These are phyloP conservation scores for Ormyrus nitidulus DNA, from an alignment of 2,888 invertebrate genomes.

Conservation along the genomic window DNA sequence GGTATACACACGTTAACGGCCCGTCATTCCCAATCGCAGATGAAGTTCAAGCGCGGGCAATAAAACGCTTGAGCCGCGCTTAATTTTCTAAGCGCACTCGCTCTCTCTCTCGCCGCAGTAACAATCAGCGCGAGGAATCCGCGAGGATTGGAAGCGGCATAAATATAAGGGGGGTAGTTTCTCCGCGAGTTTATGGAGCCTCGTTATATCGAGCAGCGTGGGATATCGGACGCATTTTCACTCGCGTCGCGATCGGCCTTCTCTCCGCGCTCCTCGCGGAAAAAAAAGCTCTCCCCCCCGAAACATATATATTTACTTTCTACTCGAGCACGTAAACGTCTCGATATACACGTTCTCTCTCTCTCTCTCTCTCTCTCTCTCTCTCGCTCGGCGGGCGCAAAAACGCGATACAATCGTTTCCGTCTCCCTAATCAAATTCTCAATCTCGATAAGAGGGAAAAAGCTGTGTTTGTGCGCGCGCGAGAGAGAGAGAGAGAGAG, in stretches of 20 bases:
- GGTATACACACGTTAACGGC: no score
- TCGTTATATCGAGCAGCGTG: neutral
- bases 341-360: no score
- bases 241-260: neutral
- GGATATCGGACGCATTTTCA: neutral
- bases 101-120: neutral
- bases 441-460: slow-evolving; percentile 40
- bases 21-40: no score
- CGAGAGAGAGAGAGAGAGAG: neutral
- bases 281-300: no score
- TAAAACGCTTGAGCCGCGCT: no score
- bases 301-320: slow-evolving; percentile 31
- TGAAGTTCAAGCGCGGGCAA: no score
- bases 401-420: slow-evolving; percentile 47
- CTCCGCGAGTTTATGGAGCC: neutral
- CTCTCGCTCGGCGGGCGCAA: neutral
- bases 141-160: neutral
- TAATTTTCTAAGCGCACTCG: neutral
- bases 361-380: no score
- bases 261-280: slow-evolving; percentile 7
- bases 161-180: slow-evolving; percentile 7
- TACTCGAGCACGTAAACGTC: slow-evolving; percentile 8
- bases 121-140: no score
- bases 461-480: neutral
- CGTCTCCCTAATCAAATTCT: slow-evolving; percentile 47